Evolutionary conservation across 2,113 vertebrate genomes (phyloP), one percentile per base, ranked within the genome.

Genomic region (Echinops telfairi): DNA sequence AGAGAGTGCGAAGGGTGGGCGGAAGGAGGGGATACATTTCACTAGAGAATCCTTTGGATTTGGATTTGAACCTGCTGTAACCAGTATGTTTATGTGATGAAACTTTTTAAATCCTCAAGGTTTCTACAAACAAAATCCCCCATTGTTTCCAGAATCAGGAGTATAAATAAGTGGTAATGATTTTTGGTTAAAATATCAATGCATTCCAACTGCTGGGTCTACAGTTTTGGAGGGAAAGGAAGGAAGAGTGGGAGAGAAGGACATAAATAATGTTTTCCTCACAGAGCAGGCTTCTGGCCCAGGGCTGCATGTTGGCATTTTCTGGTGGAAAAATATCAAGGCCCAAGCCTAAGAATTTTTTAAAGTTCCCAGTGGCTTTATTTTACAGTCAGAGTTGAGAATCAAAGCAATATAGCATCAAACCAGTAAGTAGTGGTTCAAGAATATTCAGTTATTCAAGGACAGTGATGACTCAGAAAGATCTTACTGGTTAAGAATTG

Each of bases 121-220:
- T 60, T 73, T 29, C 16, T 88, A 62, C 29, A 75, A 85, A 89
- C 64, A 90, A 93, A 92, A 83, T 73, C 27, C n/a, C 29, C 20
- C 79, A 11, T 60, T 88, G 17, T 90, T 19, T 86, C 14, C 31
- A 64, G 25, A 76, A 62, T 7, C 19, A 83, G 82, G 33, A 88
- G 66, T 40, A 15, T 27, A 84, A 84, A 60, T 27, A 73, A 57
- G 12, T 57, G 53, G 62, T 83, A 83, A 78, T 40, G n/a, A 29
- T 43, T 77, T 77, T 77, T 33, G 27, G 11, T 31, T 66, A 73
- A 92, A 86, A 25, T 5, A 2, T 94, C 29, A 81, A 22, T 36
- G 11, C 33, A n/a, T 94, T 62, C 2, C 33, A 84, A 33, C 29
- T n/a, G 25, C 23, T 9, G 22, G 14, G 33, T 60, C 3, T 43